Conservation (phyloP, 2,888 invertebrate genomes). For the Sipunculus nudus region DNA sequence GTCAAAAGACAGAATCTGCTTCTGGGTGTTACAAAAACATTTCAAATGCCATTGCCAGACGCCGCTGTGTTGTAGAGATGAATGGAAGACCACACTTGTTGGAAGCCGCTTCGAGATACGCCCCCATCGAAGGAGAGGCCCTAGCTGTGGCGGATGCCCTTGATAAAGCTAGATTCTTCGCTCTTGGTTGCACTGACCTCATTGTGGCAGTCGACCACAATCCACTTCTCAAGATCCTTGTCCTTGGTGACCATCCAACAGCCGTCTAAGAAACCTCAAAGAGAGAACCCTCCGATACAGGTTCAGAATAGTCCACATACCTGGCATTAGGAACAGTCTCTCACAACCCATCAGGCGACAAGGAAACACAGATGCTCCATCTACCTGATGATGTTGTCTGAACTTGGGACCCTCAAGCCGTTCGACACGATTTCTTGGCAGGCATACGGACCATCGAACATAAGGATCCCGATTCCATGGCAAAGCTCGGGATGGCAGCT, state of each 20-base stretch:
- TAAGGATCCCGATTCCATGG: no score
- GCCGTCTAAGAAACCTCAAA: slow-evolving; percentile 42
- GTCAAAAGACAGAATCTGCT: slow-evolving; percentile 42
- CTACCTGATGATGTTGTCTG: no score
- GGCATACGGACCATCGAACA: no score
- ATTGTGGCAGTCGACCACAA: slow-evolving; percentile 30
- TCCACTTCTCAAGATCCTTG: slow-evolving; percentile 24
- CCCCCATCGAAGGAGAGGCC: slow-evolving; percentile 34
- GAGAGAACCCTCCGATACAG: slow-evolving; percentile 41
- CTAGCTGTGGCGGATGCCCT: slow-evolving; percentile 19
- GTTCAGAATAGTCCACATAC: slow-evolving; percentile 36
- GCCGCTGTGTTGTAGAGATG: slow-evolving; percentile 35
- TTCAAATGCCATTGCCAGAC: slow-evolving; percentile 17
- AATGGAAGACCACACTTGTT: slow-evolving; percentile 36
- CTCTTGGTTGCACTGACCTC: slow-evolving; percentile 21
- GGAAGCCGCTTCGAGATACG: slow-evolving; percentile 35
- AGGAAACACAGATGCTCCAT: no score
- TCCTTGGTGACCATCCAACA: no score
- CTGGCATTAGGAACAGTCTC: slow-evolving; percentile 36
- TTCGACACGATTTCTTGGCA: no score
- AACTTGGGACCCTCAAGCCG: no score
- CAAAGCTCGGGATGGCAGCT: no score
- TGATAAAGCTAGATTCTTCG: slow-evolving; percentile 20
- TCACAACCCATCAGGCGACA: slow-evolving; percentile 31
- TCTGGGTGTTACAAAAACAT: slow-evolving; percentile 44